Evolutionary conservation across 1,140 invertebrate genomes (phyloP).

Genomic region (Macrobrachium nipponense): DNA sequence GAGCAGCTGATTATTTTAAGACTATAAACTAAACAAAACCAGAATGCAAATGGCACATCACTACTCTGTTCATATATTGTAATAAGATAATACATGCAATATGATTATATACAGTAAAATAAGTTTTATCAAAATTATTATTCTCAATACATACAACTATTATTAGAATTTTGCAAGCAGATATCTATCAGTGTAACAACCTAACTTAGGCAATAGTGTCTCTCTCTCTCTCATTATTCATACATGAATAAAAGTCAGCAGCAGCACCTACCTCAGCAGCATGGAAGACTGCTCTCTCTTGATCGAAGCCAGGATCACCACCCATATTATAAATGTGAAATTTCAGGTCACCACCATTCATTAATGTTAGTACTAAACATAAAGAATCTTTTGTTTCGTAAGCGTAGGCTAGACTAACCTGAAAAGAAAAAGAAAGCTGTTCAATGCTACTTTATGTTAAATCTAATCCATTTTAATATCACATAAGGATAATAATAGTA

Average conservation of each 20-base stretch:
- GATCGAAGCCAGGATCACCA: constrained; percentile 93
- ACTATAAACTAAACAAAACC: too few relatives aligned
- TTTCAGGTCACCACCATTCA: constrained; percentile 99
- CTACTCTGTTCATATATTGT: too few relatives aligned
- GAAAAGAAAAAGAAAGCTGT: constrained; percentile 65
- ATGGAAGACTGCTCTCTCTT: constrained; percentile 93
- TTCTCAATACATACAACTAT: too few relatives aligned
- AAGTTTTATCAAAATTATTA: too few relatives aligned
- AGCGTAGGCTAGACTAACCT: constrained; percentile 96
- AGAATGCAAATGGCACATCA: too few relatives aligned
- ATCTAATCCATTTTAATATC: background rate
- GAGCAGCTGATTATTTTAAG: too few relatives aligned
- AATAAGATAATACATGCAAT: too few relatives aligned
- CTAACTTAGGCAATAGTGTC: too few relatives aligned
- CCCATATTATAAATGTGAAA: constrained; percentile 99
- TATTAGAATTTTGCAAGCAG: background rate
- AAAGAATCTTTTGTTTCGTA: constrained; percentile 99
- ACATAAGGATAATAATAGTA: background rate
- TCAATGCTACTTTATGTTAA: background rate
- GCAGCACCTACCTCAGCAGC: constrained; percentile 86
- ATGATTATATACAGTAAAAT: too few relatives aligned
- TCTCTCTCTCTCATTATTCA: constrained; percentile 9
- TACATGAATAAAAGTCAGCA: constrained; percentile 1
- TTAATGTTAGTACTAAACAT: constrained; percentile 97
- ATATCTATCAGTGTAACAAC: background rate